Evolutionary conservation across 1,140 invertebrate genomes (phyloP).

Genomic region (Sitophilus oryzae): DNA sequence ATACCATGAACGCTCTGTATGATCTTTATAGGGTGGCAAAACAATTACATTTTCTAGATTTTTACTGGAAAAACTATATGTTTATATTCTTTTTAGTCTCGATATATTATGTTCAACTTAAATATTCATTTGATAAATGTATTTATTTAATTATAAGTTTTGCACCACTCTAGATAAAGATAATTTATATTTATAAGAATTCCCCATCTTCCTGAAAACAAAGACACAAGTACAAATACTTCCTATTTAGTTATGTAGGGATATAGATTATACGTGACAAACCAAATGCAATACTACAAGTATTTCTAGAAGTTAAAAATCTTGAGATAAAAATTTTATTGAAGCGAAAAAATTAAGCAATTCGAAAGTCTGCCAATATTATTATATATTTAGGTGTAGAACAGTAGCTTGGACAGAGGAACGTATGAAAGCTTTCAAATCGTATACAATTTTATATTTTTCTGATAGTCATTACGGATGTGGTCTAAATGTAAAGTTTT

Average conservation of each 20-base stretch:
- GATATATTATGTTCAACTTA: too few species aligned
- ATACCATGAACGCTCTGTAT: too few species aligned
- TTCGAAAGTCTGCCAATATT: conserved; percentile 8
- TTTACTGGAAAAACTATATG: too few species aligned
- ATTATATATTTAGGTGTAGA: conserved; percentile 6
- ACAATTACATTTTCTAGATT: too few species aligned
- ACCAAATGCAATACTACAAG: background rate
- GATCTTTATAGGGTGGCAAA: too few species aligned
- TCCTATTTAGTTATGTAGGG: background rate
- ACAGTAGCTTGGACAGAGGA: background rate
- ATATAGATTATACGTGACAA: background rate
- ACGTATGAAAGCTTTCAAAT: background rate
- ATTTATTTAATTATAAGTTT: too few species aligned
- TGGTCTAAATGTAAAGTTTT: background rate
- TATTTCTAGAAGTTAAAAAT: background rate
- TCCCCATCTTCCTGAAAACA: too few species aligned
- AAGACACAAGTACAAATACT: background rate
- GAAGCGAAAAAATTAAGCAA: background rate
- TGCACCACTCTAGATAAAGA: too few species aligned
- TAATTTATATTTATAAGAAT: too few species aligned
- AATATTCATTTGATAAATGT: too few species aligned
- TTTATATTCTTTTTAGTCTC: too few species aligned
- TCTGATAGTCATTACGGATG: background rate
- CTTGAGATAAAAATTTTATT: background rate
- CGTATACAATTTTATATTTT: conserved; percentile 6